Conservation (phyloP, 2,888 invertebrate genomes). For the Xylota sylvarum region DNA sequence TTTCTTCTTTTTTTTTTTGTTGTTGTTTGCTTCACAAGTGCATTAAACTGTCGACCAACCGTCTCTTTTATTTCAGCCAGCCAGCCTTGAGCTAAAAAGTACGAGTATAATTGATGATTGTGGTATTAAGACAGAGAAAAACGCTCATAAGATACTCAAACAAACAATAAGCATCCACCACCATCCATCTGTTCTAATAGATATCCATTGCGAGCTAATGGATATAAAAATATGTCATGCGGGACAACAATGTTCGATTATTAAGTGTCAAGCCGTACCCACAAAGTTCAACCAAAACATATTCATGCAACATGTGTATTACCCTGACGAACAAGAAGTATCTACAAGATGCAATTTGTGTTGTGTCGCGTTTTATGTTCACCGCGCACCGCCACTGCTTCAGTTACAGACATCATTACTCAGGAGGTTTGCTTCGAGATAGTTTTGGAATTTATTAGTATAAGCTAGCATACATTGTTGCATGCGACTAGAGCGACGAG, state of each 20-base stretch:
- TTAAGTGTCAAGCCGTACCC: slow-evolving; percentile 35
- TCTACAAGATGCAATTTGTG: slow-evolving; percentile 24
- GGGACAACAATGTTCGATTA: slow-evolving; percentile 28
- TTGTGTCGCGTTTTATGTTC: slow-evolving; percentile 12
- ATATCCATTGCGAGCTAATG: slow-evolving; percentile 52
- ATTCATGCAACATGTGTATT: slow-evolving; percentile 10
- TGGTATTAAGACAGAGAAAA: slow-evolving; percentile 51
- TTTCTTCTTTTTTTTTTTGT: slow-evolving; percentile 8
- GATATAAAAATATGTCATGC: slow-evolving; percentile 65
- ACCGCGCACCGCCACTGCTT: neutral
- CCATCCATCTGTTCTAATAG: slow-evolving; percentile 49
- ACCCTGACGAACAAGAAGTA: slow-evolving; percentile 1
- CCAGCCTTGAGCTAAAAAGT: slow-evolving; percentile 68
- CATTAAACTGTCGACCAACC: slow-evolving; percentile 52
- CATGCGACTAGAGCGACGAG: neutral
- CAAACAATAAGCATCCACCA: slow-evolving; percentile 56
- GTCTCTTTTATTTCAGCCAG: slow-evolving; percentile 39
- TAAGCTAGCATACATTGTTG: neutral
- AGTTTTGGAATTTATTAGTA: slow-evolving; percentile 9
- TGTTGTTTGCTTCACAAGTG: slow-evolving; percentile 37
- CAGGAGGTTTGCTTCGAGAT: neutral
- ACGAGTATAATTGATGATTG: slow-evolving; percentile 67
- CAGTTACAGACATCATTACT: slow-evolving; percentile 11
- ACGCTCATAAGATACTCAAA: slow-evolving; percentile 7
- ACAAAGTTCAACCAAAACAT: slow-evolving; percentile 16